These are phyloP conservation scores for Rhizomys pruinosus DNA, from an alignment of 2,113 vertebrate species.

Conservation along the genomic window DNA sequence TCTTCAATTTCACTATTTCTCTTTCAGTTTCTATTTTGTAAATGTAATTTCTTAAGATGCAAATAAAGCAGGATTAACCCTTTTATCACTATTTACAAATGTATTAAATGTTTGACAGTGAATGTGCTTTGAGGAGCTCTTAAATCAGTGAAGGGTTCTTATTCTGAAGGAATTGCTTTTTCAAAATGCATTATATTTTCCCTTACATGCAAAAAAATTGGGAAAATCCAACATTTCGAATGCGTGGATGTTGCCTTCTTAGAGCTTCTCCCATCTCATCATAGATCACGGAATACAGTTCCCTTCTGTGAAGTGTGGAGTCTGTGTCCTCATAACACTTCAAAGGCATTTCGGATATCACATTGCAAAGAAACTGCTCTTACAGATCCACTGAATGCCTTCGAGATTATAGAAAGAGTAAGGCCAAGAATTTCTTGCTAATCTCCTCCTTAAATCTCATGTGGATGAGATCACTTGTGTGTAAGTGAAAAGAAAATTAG, in stretches of 20 bases:
- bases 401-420: conserved; percentile 50
- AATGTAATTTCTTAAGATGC: conserved; percentile 7
- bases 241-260: background rate
- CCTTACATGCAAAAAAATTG: background rate
- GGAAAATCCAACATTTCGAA: background rate
- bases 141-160: background rate
- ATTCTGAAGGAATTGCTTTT: background rate
- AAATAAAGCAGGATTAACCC: background rate
- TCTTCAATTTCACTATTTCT: background rate
- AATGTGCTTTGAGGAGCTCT: background rate
- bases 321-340: background rate
- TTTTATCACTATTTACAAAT: conserved; percentile 19
- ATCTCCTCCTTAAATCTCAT: conserved; percentile 39
- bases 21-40: background rate
- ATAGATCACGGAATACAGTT: background rate
- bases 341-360: background rate
- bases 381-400: conserved; percentile 19
- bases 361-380: conserved; percentile 28
- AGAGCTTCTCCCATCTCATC: background rate
- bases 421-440: conserved; percentile 46
- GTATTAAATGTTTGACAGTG: background rate
- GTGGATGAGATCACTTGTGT: conserved; percentile 27
- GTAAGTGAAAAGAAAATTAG: conserved; percentile 60
- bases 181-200: background rate
- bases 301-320: background rate